These are phyloP conservation scores for Gymnothorax reevesii DNA, from an alignment of 2,797 vertebrate species.

Conservation along the genomic window DNA sequence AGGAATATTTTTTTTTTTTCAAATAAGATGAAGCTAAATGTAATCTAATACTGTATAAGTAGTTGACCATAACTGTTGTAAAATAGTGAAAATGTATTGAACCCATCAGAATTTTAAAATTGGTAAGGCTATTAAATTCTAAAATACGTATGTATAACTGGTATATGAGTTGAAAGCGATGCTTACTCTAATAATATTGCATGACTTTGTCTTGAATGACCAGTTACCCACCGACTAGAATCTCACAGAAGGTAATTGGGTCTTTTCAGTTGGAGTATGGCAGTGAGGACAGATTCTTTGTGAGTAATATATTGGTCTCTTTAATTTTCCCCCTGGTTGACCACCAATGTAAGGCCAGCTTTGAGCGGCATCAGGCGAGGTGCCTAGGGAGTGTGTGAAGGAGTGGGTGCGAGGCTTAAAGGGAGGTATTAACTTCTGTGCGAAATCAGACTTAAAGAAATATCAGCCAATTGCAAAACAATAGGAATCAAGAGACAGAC, in stretches of 20 bases:
- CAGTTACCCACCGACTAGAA: slow-evolving; percentile 42
- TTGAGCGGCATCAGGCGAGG: slow-evolving; percentile 43
- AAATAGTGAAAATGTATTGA: slow-evolving; percentile 48
- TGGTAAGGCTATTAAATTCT: slow-evolving; percentile 2
- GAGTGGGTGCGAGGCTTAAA: background rate
- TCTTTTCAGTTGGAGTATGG: slow-evolving; percentile 60
- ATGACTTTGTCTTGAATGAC: slow-evolving; percentile 38
- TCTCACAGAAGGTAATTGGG: slow-evolving; percentile 59
- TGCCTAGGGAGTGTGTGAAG: background rate
- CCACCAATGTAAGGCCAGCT: slow-evolving; percentile 43
- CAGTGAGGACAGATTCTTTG: slow-evolving; percentile 50
- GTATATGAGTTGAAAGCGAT: slow-evolving; percentile 40
- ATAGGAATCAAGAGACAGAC: background rate
- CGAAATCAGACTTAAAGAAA: background rate
- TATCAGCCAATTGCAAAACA: background rate
- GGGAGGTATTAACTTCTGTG: background rate
- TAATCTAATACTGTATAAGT: slow-evolving; percentile 54
- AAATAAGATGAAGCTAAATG: slow-evolving; percentile 68
- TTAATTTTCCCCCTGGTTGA: slow-evolving; percentile 69
- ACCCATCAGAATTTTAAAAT: slow-evolving; percentile 67
- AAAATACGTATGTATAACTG: slow-evolving; percentile 30
- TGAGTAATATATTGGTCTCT: slow-evolving; percentile 59
- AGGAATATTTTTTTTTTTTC: slow-evolving; percentile 70
- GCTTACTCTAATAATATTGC: slow-evolving; percentile 41
- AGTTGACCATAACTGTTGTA: slow-evolving; percentile 61